Base-by-base conservation (phyloP, 2,888 invertebrate species). In the Limenitis camilla region DNA sequence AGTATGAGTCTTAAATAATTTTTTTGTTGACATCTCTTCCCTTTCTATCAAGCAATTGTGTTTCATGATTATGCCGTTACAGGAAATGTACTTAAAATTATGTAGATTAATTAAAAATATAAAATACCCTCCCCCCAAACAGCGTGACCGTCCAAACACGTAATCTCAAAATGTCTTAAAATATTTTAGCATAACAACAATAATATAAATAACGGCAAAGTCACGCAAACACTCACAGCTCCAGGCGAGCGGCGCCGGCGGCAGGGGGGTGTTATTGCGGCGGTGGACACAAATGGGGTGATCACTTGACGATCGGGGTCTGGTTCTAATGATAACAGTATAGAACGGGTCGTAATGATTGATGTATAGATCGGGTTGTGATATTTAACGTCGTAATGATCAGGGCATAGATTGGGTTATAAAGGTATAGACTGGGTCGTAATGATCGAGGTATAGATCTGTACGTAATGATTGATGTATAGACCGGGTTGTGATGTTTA, bases 31-130 rank as follows among this genome's bases (percentile, higher is more conserved):
- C 49, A 19, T 40, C 8, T 40, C 45, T 42, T 31, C 42, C 41
- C 49, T 49, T 60, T 49, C 58, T 57, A 58, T 55, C 56, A 61
- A 62, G 64, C 75, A 76, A 67, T 61, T 72, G 51, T 55, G 59
- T 57, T 57, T 55, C 47, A 49, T 57, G 59, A 59, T 52, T 47
- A 49, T 51, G 54, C 59, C 57, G 52, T 55, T 55, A 45, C 35
- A 44, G 9, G 27, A 45, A 47, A 29, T 38, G 19, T 10, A 30
- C 8, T 11, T 9, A 9, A 19, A 32, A 33, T 19, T 31, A 27
- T 33, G 8, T 32, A 33, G 9, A 0, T 7, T n/a, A n/a, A 43
- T 33, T 19, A 32, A 11, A 19, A 43, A 33, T 7, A 31, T 9
- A n/a, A 40, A 27, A 29, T 28, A 7, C 6, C 8, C 8, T 6